These are phyloP conservation scores for Fragariocoptes setiger DNA, from an alignment of 1,140 invertebrate species.

Conservation along the genomic window DNA sequence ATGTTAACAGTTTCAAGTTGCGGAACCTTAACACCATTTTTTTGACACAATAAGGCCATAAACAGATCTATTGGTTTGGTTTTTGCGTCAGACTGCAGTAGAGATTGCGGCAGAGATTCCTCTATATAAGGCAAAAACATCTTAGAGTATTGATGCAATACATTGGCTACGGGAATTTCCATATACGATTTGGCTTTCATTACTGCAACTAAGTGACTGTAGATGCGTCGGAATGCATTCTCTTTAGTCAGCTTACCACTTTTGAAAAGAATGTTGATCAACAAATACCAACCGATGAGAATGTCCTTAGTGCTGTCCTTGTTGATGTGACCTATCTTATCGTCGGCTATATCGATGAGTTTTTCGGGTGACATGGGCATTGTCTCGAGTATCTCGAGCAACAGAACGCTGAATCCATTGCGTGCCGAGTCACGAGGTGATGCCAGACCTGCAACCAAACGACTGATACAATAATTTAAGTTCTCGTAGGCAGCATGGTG, in stretches of 20 bases:
- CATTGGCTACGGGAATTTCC: not conserved
- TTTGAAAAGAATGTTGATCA: not conserved
- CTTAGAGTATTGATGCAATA: not conserved
- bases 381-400: not conserved
- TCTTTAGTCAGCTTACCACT: not conserved
- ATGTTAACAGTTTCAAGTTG: not conserved
- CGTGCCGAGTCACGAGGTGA: not conserved
- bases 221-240: not conserved
- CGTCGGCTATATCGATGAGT: not conserved
- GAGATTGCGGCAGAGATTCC: not conserved
- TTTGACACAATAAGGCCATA: not conserved
- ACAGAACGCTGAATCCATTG: not conserved
- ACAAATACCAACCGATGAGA: not conserved
- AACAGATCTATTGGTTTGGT: not conserved
- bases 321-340: not conserved
- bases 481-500: not conserved
- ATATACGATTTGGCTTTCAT: not conserved
- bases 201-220: not conserved
- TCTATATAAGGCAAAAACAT: not conserved
- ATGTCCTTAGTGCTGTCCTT: not conserved
- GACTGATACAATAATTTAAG: not conserved
- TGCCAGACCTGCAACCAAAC: not conserved
- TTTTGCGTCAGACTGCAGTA: not conserved
- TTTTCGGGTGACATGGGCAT: not conserved
- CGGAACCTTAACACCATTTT: too few species aligned